Conservation (phyloP, 2,113 vertebrate genomes). For the Nerophis ophidion region DNA sequence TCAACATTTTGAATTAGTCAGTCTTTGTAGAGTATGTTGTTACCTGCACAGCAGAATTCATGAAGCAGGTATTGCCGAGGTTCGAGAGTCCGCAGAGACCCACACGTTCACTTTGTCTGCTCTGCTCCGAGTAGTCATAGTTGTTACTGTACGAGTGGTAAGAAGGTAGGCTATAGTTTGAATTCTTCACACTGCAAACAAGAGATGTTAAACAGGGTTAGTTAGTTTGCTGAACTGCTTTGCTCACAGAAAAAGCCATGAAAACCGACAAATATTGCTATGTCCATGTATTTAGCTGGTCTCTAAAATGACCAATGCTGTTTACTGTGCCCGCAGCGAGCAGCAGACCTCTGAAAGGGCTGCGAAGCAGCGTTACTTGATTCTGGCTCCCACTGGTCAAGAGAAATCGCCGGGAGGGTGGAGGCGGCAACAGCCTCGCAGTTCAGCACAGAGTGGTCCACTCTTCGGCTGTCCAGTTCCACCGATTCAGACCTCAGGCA, state of each 20-base stretch:
- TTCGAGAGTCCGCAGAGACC: conserved; percentile 97
- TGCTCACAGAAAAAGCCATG: neutral
- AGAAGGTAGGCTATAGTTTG: conserved; percentile 91
- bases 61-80: conserved; percentile 98
- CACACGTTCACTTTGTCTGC: conserved; percentile 86
- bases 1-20: neutral
- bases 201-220: conserved; percentile 8
- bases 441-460: conserved; percentile 77
- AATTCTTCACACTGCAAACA: conserved; percentile 92
- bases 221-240: conserved; percentile 5
- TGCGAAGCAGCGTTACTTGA: conserved; percentile 29
- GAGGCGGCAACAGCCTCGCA: conserved; percentile 67
- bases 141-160: conserved; percentile 92
- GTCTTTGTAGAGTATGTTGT: conserved; percentile 12
- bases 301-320: neutral
- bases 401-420: conserved; percentile 59
- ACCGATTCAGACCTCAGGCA: conserved; percentile 84
- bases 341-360: conserved; percentile 50
- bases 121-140: conserved; percentile 92
- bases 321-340: conserved; percentile 14
- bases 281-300: neutral
- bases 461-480: conserved; percentile 74
- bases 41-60: conserved; percentile 99
- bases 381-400: conserved; percentile 63
- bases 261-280: conserved; percentile 1